phyloP scores from a whole-genome alignment of 1,140 invertebrate genomes.

The Copidosoma floridanum region DNA sequence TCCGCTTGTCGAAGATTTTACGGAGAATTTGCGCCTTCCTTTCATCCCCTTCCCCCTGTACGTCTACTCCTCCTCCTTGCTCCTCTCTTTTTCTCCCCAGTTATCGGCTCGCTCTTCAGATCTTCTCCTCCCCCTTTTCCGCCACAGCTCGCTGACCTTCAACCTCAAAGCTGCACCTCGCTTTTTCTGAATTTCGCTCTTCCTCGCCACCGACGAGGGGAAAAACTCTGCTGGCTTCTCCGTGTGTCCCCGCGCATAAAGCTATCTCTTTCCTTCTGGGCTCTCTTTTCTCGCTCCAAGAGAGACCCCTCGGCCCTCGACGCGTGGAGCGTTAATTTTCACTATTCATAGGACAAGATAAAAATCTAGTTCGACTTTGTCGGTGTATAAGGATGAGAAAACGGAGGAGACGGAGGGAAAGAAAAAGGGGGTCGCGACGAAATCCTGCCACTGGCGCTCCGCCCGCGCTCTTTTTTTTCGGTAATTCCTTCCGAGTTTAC shows the following conservation, averaged over 20 bases:
- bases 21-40: constrained; percentile 36
- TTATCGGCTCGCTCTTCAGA: not conserved
- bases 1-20: constrained; percentile 43
- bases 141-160: not conserved
- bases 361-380: constrained; percentile 13
- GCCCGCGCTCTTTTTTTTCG: no score
- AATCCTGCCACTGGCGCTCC: no score
- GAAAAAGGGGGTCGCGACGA: no score
- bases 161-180: not conserved
- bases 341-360: constrained; percentile 7
- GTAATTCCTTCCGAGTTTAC: not conserved
- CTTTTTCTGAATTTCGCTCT: not conserved
- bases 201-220: constrained; percentile 2
- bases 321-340: constrained; percentile 15
- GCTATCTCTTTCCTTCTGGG: not conserved
- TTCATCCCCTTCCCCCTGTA: not conserved
- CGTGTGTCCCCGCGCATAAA: not conserved
- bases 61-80: not conserved
- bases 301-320: not conserved
- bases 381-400: not conserved
- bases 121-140: not conserved
- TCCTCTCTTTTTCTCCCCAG: not conserved
- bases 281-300: not conserved
- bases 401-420: no score
- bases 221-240: not conserved